Evolutionary conservation across 2,888 invertebrate genomes (phyloP).

Genomic region (Drosophila incognita): DNA sequence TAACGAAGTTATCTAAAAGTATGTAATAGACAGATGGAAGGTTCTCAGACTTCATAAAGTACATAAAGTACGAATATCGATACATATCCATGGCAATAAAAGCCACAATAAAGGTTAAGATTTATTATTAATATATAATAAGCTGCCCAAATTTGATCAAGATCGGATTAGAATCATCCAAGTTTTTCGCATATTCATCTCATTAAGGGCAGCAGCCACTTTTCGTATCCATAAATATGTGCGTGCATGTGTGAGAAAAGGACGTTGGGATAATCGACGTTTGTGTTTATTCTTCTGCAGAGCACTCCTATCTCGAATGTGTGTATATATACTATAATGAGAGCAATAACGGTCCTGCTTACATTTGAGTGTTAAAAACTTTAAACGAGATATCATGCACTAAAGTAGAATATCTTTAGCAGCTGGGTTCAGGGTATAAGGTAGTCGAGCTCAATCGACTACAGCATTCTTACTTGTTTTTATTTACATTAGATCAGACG

Average conservation of each 20-base stretch:
- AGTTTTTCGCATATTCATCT: background rate
- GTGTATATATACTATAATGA: no score
- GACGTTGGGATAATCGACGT: background rate
- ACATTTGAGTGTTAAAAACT: no score
- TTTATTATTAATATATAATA: background rate
- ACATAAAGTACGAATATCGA: background rate
- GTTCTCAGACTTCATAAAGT: background rate
- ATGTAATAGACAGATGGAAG: background rate
- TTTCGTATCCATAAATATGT: background rate
- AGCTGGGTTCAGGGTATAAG: background rate
- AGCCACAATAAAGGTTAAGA: background rate
- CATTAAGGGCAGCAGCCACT: background rate
- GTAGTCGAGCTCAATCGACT: background rate
- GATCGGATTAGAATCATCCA: background rate
- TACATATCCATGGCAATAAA: background rate
- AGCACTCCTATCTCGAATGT: no score
- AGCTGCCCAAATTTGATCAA: background rate
- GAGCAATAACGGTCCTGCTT: no score
- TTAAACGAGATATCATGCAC: no score
- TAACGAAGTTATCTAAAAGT: background rate
- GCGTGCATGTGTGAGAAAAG: background rate
- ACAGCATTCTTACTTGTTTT: constrained; percentile 6
- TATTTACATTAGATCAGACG: constrained; percentile 1
- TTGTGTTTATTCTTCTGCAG: no score
- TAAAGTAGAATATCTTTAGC: no score